A percentile compares a stretch with the other conserved stretches of the same genome.
phyloP scores from a whole-genome alignment of 2,888 invertebrate genomes.

The Digitonthophagus gazella region DNA sequence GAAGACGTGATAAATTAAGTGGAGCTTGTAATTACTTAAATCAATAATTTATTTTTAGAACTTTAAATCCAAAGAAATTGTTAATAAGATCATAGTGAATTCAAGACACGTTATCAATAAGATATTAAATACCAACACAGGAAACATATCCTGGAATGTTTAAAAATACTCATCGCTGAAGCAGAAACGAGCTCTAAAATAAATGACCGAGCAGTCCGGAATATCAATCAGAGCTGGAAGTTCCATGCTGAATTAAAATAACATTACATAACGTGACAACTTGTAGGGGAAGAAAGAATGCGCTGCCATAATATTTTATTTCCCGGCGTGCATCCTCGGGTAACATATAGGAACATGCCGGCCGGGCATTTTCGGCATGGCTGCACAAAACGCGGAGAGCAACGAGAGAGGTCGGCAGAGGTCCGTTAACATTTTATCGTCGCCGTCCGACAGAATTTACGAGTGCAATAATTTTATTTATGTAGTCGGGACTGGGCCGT shows the following conservation, averaged over 20 bases:
- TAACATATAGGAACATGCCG: not conserved
- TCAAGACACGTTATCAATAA: too few relatives aligned
- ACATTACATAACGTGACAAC: slow-evolving; percentile 28
- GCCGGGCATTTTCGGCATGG: not conserved
- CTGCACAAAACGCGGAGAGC: not conserved
- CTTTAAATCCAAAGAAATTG: too few relatives aligned
- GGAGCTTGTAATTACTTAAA: not conserved
- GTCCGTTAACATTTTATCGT: slow-evolving; percentile 13
- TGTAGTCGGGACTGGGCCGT: slow-evolving; percentile 2
- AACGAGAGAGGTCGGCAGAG: not conserved
- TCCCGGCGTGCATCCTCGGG: slow-evolving; percentile 5
- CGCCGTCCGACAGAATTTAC: slow-evolving; percentile 5
- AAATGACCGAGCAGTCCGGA: not conserved
- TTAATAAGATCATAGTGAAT: too few relatives aligned
- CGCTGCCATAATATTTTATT: slow-evolving; percentile 13
- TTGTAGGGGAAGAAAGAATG: slow-evolving; percentile 10
- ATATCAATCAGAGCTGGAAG: not conserved
- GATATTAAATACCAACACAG: too few relatives aligned
- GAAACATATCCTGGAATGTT: too few relatives aligned
- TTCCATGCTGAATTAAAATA: slow-evolving; percentile 30
- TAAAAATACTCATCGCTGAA: not conserved
- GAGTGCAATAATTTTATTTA: slow-evolving; percentile 15
- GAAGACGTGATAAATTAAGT: not conserved
- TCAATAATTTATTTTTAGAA: too few relatives aligned
- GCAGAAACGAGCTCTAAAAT: not conserved